Evolutionary conservation across 2,113 vertebrate species (phyloP).

Genomic region (Propithecus coquereli): DNA sequence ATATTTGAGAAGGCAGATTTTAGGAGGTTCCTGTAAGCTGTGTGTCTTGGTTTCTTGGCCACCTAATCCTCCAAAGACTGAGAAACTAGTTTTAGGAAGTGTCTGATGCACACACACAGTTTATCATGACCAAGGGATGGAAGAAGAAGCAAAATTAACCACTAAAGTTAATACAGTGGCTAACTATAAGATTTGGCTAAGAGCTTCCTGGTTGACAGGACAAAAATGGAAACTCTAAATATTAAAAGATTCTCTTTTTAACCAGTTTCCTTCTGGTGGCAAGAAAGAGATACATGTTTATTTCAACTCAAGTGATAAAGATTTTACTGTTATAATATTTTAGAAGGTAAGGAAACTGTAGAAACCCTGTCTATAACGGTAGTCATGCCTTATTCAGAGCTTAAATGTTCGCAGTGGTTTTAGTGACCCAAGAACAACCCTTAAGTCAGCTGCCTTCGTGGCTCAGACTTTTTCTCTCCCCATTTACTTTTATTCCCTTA

Average conservation of each 20-base stretch:
- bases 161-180: neutral
- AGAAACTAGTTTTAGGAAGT: neutral
- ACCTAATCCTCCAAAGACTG: neutral
- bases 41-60: neutral
- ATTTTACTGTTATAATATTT: neutral
- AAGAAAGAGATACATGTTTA: neutral
- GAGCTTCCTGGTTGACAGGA: neutral
- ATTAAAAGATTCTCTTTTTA: neutral
- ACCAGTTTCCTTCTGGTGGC: neutral
- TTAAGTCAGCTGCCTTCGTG: neutral
- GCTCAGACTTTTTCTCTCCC: neutral
- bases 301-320: neutral
- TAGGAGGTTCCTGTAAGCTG: neutral
- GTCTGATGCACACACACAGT: neutral
- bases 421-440: neutral
- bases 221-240: neutral
- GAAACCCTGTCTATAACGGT: neutral
- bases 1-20: neutral
- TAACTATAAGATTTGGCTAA: neutral
- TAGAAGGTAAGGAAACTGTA: neutral
- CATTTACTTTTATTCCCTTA: neutral
- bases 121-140: neutral
- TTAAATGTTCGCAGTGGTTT: neutral
- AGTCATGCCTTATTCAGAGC: neutral
- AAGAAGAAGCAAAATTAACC: neutral